Evolutionary conservation across 2,797 vertebrate genomes (phyloP), one percentile per base, ranked within the genome.

Genomic region (Uromys caudimaculatus): DNA sequence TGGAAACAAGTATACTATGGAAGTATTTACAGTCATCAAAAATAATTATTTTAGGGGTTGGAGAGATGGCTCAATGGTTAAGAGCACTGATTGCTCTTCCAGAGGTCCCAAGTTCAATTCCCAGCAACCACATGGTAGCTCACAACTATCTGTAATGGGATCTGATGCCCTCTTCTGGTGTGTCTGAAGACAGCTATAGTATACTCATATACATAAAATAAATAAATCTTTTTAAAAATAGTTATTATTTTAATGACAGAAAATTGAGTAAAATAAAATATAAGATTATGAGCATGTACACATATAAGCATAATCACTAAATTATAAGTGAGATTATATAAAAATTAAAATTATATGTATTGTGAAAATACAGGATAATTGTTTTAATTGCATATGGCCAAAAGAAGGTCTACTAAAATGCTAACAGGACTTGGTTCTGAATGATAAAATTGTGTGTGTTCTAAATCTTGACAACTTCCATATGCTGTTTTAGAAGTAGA

Each of bases 361-460:
- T 9, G 64, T 35, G 11, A 11, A 79, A 14, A 52, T 17, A 87
- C 14, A 83, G 29, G 58, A 50, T 16, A 71, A 38, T 44, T 50
- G 84, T 86, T 52, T 58, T 13, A 92, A 54, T 84, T 32, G 6
- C 47, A 17, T 41, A 1, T 56, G 52, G 91, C 62, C 52, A 60
- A 89, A 60, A 93, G 50, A 17, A 82, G 35, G 7, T 78, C 56
- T 38, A 84, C 23, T 56, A 41, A 69, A 95, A 44, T 73, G 13
- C 54, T 82, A 60, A 41, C 19, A 64, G 17, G 32, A 96, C 69
- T 89, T 10, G 56, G 35, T 82, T 94, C 38, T 78, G 14, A 94
- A 94, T 69, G 35, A 67, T 52, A 50, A 35, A 95, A 83, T 73
- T 93, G 47, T 71, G 9, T 52, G 6, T 93, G 73, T 91, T 93